Base-by-base conservation (phyloP, 2,888 invertebrate species). In the Mimumesa dahlbomi region DNA sequence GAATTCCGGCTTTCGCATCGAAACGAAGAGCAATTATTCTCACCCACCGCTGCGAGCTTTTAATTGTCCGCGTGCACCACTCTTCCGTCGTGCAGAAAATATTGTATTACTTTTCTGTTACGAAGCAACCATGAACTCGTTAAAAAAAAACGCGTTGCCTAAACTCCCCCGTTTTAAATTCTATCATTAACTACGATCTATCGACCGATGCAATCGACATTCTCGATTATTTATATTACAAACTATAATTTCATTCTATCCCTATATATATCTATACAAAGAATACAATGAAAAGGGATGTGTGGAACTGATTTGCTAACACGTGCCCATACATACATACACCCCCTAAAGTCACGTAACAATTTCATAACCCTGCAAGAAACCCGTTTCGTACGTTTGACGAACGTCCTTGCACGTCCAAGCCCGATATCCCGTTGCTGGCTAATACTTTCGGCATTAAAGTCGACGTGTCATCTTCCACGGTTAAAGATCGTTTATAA, bases 1-100 rank as follows among this genome's bases (percentile, higher is more conserved):
- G 65, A 79, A 78, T 76, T 79, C 79, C 79, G 79, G 76, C 77
- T 70, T 78, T 78, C 74, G 65, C 80, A 59, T 79, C 74, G 80
- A 75, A 80, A 80, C 79, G 80, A 79, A 79, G 74, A 77, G 81
- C 79, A 79, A 79, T 79, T 79, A 79, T 77, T 77, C 70, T 77
- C 75, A 56, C 67, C 75, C 66, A 70, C 78, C 70, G 67, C 65
- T 74, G 71, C 77, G 72, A 80, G 77, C 79, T 77, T 80, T 79
- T 79, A 79, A 79, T 79, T 79, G 81, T 80, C 59, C 69, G 42
- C 50, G 31, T 13, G 40, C 53, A 4, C 45, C 36, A 1, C 58
- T 21, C 34, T 68, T 46, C 54, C 62, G 40, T 36, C 34, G 50
- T 34, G 52, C 49, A 46, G 66, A 72, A 75, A 79, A 79, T 79